Conservation (phyloP, 2,888 invertebrate species). For the Girardia tigrina region DNA sequence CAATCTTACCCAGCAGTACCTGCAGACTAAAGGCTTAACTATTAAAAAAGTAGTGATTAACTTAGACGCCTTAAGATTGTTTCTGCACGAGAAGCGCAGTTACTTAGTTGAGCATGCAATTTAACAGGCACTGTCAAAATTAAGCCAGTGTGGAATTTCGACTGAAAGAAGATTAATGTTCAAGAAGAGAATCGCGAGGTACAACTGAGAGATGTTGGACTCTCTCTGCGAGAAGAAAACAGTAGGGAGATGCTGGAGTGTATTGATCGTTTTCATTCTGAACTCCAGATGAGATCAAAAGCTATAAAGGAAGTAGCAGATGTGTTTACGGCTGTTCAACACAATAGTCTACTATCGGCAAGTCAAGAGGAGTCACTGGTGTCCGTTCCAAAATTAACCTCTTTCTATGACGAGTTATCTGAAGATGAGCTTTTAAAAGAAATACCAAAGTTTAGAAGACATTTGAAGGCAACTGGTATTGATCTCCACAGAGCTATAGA, state of each 20-base stretch:
- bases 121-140: not conserved
- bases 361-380: not conserved
- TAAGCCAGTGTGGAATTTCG: not conserved
- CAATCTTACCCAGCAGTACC: too few species aligned
- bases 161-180: not conserved
- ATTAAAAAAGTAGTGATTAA: not conserved
- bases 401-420: not conserved
- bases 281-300: slow-evolving; percentile 2
- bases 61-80: not conserved
- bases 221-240: not conserved
- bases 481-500: not conserved
- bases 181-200: not conserved
- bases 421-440: slow-evolving; percentile 5
- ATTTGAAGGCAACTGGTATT: not conserved
- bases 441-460: not conserved
- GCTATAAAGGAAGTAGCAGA: slow-evolving; percentile 17
- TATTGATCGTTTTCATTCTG: slow-evolving; percentile 9
- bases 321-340: not conserved
- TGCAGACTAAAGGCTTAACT: not conserved
- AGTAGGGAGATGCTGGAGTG: not conserved
- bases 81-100: not conserved
- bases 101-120: not conserved
- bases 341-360: not conserved
- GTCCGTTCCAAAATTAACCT: not conserved
- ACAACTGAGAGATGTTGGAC: not conserved